Conservation (phyloP, 2,113 vertebrate genomes). For the Gasterosteus nipponicus region DNA sequence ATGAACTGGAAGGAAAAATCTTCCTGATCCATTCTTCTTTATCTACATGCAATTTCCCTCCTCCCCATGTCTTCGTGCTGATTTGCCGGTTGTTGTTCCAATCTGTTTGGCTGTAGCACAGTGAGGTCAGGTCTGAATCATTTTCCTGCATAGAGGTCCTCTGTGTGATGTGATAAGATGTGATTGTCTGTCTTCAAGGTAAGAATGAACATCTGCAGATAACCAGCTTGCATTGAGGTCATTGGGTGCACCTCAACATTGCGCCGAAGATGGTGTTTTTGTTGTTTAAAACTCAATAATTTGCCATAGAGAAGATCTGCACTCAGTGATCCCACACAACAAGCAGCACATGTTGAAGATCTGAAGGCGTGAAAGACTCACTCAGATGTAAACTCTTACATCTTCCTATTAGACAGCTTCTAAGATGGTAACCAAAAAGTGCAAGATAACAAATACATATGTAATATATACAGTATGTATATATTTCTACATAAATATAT, state of each 20-base stretch:
- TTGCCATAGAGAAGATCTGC: not conserved
- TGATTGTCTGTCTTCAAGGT: constrained; percentile 4
- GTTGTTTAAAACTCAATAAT: not conserved
- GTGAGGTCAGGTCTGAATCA: constrained; percentile 1
- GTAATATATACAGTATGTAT: not conserved
- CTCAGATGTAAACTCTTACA: not conserved
- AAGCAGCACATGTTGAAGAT: not conserved
- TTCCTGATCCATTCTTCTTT: not conserved
- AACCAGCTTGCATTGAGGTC: not conserved
- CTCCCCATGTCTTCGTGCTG: not conserved
- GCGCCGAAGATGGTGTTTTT: not conserved
- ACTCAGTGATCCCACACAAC: too few relatives aligned
- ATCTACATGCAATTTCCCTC: constrained; percentile 9
- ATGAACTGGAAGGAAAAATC: constrained; percentile 4
- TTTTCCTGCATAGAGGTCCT: not conserved
- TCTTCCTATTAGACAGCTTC: not conserved
- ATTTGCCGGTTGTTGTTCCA: not conserved
- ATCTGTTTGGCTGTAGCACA: not conserved
- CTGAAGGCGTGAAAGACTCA: too few relatives aligned
- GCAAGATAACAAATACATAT: not conserved
- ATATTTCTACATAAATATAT: not conserved
- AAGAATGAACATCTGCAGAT: not conserved
- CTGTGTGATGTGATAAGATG: not conserved
- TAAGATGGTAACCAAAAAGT: not conserved
- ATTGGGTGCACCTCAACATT: not conserved